A percentile compares a stretch with the other conserved stretches of the same genome.
Conservation (phyloP, 2,113 vertebrate genomes). For the Alligator mississippiensis region DNA sequence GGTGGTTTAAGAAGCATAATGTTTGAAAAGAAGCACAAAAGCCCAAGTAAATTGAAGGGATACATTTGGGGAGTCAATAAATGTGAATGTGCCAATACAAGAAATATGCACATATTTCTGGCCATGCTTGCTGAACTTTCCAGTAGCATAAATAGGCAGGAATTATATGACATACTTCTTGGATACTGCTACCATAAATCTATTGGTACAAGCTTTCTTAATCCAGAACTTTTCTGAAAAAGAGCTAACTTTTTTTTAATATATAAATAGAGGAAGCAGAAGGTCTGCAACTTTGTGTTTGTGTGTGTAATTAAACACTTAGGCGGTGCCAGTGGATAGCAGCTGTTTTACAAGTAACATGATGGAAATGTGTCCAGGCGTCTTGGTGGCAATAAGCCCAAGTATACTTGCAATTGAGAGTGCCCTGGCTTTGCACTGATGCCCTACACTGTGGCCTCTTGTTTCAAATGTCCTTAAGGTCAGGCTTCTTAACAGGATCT, state of each 20-base stretch:
- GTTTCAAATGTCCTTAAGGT: slow-evolving; percentile 50
- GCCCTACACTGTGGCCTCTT: not conserved
- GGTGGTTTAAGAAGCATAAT: not conserved
- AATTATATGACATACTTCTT: too few relatives aligned
- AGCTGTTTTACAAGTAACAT: slow-evolving; percentile 48
- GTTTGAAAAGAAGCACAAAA: not conserved
- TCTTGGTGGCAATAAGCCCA: slow-evolving; percentile 43
- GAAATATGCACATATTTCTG: not conserved
- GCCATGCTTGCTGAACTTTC: not conserved
- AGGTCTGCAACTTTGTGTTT: not conserved
- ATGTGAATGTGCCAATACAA: not conserved
- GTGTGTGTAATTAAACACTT: slow-evolving; percentile 26
- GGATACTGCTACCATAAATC: not conserved
- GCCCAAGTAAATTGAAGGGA: rapidly evolving
- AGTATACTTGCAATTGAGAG: slow-evolving; percentile 30
- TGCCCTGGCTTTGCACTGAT: not conserved
- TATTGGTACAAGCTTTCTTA: not conserved
- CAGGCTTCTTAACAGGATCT: rapidly evolving
- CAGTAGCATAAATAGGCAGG: not conserved
- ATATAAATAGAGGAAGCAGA: rapidly evolving
- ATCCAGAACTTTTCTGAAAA: not conserved
- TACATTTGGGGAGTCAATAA: not conserved
- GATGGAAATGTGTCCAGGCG: slow-evolving; percentile 7
- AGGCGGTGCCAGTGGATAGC: not conserved
- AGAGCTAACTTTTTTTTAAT: not conserved